Percentiles rank a stretch among this genome's conserved stretches.
phyloP scores from a whole-genome alignment of 1,140 invertebrate genomes.

The Galendromus occidentalis region DNA sequence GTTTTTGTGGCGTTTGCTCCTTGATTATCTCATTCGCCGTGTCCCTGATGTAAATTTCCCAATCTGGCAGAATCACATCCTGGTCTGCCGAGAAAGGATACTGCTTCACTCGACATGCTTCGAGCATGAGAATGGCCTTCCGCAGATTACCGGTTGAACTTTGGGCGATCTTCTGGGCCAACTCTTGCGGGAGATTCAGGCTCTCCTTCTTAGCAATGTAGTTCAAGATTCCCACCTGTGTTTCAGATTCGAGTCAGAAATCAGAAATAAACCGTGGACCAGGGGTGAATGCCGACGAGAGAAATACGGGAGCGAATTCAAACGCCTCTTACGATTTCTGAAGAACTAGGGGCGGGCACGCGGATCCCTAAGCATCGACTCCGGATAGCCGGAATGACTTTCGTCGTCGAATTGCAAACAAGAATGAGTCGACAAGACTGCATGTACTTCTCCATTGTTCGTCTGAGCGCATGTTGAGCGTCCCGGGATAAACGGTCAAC shows the following conservation, averaged over 20 bases:
- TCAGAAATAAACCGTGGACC: background rate
- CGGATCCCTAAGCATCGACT: conserved; percentile 80
- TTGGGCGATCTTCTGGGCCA: conserved; percentile 55
- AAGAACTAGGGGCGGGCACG: conserved; percentile 59
- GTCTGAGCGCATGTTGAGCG: conserved; percentile 85
- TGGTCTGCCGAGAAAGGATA: conserved; percentile 61
- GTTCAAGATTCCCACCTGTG: conserved; percentile 31
- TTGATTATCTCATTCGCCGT: conserved; percentile 68
- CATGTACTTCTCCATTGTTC: conserved; percentile 99
- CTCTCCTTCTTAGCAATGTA: conserved; percentile 66
- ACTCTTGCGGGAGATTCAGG: conserved; percentile 47
- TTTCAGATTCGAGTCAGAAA: background rate
- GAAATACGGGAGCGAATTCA: too few relatives aligned
- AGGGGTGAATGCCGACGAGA: background rate
- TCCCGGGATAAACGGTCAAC: conserved; percentile 90
- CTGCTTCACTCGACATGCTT: conserved; percentile 78
- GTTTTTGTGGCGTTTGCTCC: conserved; percentile 58
- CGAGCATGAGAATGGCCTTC: conserved; percentile 74
- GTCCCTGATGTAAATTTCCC: conserved; percentile 68
- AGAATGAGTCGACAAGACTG: conserved; percentile 82
- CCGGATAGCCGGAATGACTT: conserved; percentile 81
- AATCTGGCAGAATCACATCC: conserved; percentile 68
- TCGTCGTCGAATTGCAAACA: conserved; percentile 78
- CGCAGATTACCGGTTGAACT: conserved; percentile 75
- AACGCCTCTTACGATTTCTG: conserved; percentile 31